Conservation (phyloP, 2,888 invertebrate genomes). For the Lithophane socia region DNA sequence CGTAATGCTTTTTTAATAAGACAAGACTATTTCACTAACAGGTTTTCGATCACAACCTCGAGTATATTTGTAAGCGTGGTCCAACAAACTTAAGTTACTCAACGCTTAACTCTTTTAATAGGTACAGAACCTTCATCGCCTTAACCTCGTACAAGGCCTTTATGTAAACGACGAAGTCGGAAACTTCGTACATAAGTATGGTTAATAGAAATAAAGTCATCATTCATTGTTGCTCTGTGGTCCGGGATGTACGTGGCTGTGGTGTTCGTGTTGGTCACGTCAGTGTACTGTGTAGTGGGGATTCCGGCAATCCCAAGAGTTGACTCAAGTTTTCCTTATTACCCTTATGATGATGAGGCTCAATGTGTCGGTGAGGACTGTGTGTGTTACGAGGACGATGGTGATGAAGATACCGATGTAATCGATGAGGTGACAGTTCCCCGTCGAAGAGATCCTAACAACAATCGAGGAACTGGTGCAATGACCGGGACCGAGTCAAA, state of each 20-base stretch:
- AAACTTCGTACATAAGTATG: slow-evolving; percentile 46
- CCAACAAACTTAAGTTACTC: slow-evolving; percentile 8
- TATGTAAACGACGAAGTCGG: slow-evolving; percentile 44
- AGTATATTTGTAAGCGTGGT: slow-evolving; percentile 1
- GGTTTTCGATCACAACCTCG: slow-evolving; percentile 30
- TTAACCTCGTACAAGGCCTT: slow-evolving; percentile 48
- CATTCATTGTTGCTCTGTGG: slow-evolving; percentile 40
- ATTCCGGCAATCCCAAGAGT: background rate
- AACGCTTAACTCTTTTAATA: slow-evolving; percentile 20
- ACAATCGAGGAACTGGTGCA: slow-evolving; percentile 8
- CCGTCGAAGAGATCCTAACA: background rate
- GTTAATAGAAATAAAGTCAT: slow-evolving; percentile 41
- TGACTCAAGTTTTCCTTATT: slow-evolving; percentile 15
- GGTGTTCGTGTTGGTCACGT: slow-evolving; percentile 21
- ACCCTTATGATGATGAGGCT: slow-evolving; percentile 14
- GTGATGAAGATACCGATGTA: background rate
- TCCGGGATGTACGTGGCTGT: slow-evolving; percentile 48
- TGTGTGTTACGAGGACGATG: slow-evolving; percentile 29
- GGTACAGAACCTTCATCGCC: slow-evolving; percentile 47
- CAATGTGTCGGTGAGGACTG: slow-evolving; percentile 42
- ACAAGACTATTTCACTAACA: slow-evolving; percentile 18
- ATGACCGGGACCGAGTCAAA: background rate
- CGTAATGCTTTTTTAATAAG: slow-evolving; percentile 34
- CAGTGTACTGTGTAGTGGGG: slow-evolving; percentile 18
- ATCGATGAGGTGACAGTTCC: slow-evolving; percentile 4